These are phyloP conservation scores for Stegodyphus mimosarum DNA, from an alignment of 1,140 invertebrate genomes.

Conservation along the genomic window DNA sequence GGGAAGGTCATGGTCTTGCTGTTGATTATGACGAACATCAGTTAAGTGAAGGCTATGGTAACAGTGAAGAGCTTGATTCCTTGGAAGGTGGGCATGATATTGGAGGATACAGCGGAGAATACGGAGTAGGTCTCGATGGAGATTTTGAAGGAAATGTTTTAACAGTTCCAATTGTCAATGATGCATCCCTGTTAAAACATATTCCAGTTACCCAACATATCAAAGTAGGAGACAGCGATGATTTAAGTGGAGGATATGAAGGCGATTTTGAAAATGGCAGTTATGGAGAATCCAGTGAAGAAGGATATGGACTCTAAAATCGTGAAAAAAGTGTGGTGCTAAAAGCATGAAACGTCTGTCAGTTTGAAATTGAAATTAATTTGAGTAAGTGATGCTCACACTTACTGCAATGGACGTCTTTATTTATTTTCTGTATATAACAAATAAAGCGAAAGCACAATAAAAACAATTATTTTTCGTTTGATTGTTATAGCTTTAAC, in stretches of 20 bases:
- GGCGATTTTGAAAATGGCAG: too few species aligned
- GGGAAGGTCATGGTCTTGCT: constrained; percentile 7
- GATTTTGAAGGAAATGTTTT: constrained; percentile 26
- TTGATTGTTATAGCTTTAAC: too few species aligned
- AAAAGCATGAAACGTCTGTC: too few species aligned
- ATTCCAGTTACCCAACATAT: constrained; percentile 31
- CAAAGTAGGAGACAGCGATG: constrained; percentile 14
- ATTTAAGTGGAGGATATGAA: constrained; percentile 22
- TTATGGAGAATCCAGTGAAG: background rate
- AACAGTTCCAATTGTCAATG: constrained; percentile 23
- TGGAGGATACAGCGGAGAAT: constrained; percentile 6
- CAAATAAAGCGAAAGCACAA: too few species aligned
- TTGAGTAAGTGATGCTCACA: too few species aligned
- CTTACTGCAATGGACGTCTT: too few species aligned
- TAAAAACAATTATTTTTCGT: too few species aligned
- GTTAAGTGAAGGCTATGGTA: constrained; percentile 14
- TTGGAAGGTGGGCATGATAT: background rate
- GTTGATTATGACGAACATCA: constrained; percentile 11
- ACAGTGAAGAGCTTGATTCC: constrained; percentile 11
- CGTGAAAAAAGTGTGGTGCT: too few species aligned
- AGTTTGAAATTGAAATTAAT: too few species aligned
- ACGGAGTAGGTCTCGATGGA: constrained; percentile 1
- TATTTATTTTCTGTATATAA: too few species aligned
- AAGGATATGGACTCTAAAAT: background rate
- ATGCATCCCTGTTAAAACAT: constrained; percentile 5